Evolutionary conservation across 2,888 invertebrate genomes (phyloP), one percentile per base, ranked within the genome.

Genomic region (Lepidonotus clava): DNA sequence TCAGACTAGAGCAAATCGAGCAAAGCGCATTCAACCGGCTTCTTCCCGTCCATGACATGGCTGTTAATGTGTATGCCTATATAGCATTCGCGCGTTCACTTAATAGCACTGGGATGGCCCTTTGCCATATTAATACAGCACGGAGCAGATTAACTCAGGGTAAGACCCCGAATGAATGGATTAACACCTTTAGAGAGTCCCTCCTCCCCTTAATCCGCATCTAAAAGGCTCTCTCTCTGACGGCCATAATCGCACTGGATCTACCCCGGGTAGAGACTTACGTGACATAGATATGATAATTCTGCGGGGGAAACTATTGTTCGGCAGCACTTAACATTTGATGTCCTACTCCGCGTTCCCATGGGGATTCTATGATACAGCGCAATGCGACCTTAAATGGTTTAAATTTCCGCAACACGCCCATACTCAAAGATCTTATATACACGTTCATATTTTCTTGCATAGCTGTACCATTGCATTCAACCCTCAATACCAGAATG

Each of bases 161-260:
- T 61, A 28, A 61, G 61, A 61, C 61, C 28, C 61, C 14, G 28
- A 61, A 61, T 61, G 61, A 61, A 61, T n/a, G 61, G 61, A 61
- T 61, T 61, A 61, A 61, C 61, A 32, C 61, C 61, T n/a, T 32
- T 61, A 28, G 61, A 61, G 61, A 4, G n/a, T n/a, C 4, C 61
- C 61, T 28, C n/a, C 2, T 24, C 28, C 28, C 28, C 11, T 1
- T 61, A 28, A 61, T 61, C 28, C 61, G 14, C 28, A 24, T 61
- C 61, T 28, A n/a, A 11, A 14, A 4, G 11, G 28, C 61, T n/a
- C n/a, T 32, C 5, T 61, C 61, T 14, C 61, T 32, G 28, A 32
- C 61, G 28, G 28, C 28, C 11, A 28, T 61, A 61, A 18, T 61
- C n/a, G 28, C 53, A 53, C 2, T 53, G n/a, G 53, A 53, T 18